These are phyloP conservation scores for Pomacea canaliculata DNA, from an alignment of 2,888 invertebrate species.

Conservation along the genomic window DNA sequence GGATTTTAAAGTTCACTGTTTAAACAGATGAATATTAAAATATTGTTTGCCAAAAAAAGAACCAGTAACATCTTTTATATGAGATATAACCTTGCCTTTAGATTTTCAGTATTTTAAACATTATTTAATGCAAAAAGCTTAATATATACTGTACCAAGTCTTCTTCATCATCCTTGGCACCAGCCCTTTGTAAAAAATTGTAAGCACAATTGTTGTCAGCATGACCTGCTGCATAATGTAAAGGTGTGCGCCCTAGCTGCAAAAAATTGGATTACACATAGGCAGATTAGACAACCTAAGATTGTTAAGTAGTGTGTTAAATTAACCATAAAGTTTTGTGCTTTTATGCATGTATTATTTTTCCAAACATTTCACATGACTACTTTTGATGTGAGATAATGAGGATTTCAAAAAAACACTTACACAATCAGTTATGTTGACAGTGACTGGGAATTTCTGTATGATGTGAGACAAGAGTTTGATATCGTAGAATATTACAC, in stretches of 20 bases:
- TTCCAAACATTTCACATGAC: too few species aligned
- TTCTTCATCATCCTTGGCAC: conserved; percentile 42
- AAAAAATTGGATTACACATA: background rate
- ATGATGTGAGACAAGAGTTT: conserved; percentile 18
- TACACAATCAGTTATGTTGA: conserved; percentile 26
- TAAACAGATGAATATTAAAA: too few species aligned
- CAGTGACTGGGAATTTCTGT: conserved; percentile 17
- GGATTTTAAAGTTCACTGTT: too few species aligned
- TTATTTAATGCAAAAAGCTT: background rate
- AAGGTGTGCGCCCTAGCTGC: conserved; percentile 53
- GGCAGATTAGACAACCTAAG: background rate
- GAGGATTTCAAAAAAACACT: conserved; percentile 11
- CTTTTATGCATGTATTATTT: too few species aligned
- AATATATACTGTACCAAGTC: conserved; percentile 44
- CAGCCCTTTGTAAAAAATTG: conserved; percentile 44
- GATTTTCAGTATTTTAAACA: too few species aligned
- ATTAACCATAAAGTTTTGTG: background rate
- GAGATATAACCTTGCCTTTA: too few species aligned
- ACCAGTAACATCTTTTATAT: too few species aligned
- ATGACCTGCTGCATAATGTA: conserved; percentile 55
- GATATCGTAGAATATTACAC: conserved; percentile 26
- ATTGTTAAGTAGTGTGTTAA: background rate
- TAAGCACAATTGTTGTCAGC: conserved; percentile 45
- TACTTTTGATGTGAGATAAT: background rate
- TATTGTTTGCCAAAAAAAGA: too few species aligned